Conservation (phyloP, 2,888 invertebrate species). For the Agelastica alni region DNA sequence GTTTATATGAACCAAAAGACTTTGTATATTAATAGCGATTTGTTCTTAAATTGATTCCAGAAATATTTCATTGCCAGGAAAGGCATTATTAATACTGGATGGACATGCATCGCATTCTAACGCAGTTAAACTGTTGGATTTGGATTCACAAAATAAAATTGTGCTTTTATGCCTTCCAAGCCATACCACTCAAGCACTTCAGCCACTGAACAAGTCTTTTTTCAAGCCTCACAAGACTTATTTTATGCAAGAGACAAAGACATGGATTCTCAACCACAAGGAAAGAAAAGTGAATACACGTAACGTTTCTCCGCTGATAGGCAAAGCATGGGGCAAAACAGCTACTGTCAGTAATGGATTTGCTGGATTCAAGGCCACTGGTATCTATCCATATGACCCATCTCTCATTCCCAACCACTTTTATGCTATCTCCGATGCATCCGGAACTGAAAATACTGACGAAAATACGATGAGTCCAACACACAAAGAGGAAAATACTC, state of each 20-base stretch:
- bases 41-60: not conserved
- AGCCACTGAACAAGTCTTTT: not conserved
- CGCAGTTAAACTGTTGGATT: no score
- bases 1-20: constrained; percentile 35
- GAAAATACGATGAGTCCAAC: no score
- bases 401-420: not conserved
- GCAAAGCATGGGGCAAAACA: no score
- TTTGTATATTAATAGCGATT: constrained; percentile 26
- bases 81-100: constrained; percentile 1
- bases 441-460: not conserved
- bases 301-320: no score
- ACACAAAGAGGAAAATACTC: not conserved
- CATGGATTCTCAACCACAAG: not conserved
- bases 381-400: not conserved
- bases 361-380: no score
- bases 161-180: no score
- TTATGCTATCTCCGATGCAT: not conserved
- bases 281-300: no score
- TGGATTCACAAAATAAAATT: no score
- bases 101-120: no score
- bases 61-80: not conserved
- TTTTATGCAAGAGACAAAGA: not conserved
- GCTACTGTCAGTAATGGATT: no score
- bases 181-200: no score
- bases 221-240: not conserved